These are phyloP conservation scores for Bombus affinis DNA, from an alignment of 1,140 invertebrate species.

Conservation along the genomic window DNA sequence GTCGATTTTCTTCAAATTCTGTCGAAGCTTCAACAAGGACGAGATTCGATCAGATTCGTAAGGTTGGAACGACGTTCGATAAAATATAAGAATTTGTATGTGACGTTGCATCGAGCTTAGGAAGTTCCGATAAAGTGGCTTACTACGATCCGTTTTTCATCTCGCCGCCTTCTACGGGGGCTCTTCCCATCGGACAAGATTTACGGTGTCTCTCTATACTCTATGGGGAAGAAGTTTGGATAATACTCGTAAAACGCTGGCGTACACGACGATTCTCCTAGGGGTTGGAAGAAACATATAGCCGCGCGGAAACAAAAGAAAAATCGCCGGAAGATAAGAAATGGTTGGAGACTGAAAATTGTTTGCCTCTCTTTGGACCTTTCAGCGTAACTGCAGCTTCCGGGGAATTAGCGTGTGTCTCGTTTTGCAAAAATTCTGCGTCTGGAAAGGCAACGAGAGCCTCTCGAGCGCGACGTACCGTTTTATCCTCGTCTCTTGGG, in stretches of 20 bases:
- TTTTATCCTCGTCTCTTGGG: neutral
- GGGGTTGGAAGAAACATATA: conserved; percentile 23
- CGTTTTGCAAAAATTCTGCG: conserved; percentile 3
- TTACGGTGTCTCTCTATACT: conserved; percentile 50
- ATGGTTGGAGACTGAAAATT: conserved; percentile 9
- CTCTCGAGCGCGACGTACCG: neutral
- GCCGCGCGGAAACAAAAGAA: conserved; percentile 39
- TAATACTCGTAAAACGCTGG: conserved; percentile 46
- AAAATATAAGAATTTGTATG: conserved; percentile 34
- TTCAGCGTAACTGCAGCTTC: conserved; percentile 23
- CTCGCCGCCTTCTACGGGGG: conserved; percentile 18
- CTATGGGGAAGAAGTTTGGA: conserved; percentile 62
- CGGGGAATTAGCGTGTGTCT: neutral
- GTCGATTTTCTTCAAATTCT: neutral
- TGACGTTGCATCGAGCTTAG: conserved; percentile 10
- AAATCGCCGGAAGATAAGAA: conserved; percentile 35
- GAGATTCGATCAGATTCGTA: too few relatives aligned
- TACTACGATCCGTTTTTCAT: conserved; percentile 47
- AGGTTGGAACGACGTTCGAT: neutral
- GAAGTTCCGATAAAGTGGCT: conserved; percentile 55
- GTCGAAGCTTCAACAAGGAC: neutral
- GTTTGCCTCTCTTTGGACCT: conserved; percentile 14
- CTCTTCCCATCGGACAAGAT: conserved; percentile 46
- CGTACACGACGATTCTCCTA: conserved; percentile 12
- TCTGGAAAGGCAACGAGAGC: neutral